These are phyloP conservation scores for Drosophila persimilis DNA, from an alignment of 1,140 invertebrate genomes.

Conservation along the genomic window DNA sequence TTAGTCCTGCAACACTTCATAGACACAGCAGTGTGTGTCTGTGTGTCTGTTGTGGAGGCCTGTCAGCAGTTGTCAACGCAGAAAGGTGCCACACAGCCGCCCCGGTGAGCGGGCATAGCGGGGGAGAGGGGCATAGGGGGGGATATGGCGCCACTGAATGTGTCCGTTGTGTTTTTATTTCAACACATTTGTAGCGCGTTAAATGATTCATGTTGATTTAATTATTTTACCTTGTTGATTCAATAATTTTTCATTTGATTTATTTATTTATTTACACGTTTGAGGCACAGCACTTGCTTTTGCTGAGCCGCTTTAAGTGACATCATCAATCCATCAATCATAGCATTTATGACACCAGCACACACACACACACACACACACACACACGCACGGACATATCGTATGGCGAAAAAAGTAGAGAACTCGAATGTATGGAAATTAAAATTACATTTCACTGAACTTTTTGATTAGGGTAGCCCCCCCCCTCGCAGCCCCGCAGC, in stretches of 20 bases:
- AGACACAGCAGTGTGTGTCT: constrained; percentile 14
- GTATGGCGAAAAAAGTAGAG: constrained; percentile 5
- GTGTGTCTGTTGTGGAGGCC: constrained; percentile 16
- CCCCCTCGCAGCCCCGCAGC: no score
- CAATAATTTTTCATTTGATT: constrained; percentile 76
- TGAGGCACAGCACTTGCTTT: constrained; percentile 38
- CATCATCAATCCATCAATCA: constrained; percentile 76
- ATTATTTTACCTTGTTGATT: constrained; percentile 79
- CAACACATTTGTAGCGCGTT: constrained; percentile 72
- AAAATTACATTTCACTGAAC: constrained; percentile 65
- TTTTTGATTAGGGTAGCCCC: constrained; percentile 43
- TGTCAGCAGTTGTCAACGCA: constrained; percentile 75
- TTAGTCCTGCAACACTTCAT: constrained; percentile 31
- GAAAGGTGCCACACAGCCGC: constrained; percentile 41
- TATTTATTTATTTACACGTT: constrained; percentile 74
- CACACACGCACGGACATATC: no score
- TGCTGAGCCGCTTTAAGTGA: constrained; percentile 62
- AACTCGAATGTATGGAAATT: constrained; percentile 44
- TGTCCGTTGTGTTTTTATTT: constrained; percentile 60
- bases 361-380: constrained; percentile 12
- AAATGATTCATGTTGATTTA: constrained; percentile 81
- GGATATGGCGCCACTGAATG: neutral
- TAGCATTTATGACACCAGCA: constrained; percentile 50
- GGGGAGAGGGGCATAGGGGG: constrained; percentile 1
- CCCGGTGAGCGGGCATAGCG: constrained; percentile 11